These are phyloP conservation scores for Ypsolopha scabrella DNA, from an alignment of 2,888 invertebrate genomes.

Conservation along the genomic window DNA sequence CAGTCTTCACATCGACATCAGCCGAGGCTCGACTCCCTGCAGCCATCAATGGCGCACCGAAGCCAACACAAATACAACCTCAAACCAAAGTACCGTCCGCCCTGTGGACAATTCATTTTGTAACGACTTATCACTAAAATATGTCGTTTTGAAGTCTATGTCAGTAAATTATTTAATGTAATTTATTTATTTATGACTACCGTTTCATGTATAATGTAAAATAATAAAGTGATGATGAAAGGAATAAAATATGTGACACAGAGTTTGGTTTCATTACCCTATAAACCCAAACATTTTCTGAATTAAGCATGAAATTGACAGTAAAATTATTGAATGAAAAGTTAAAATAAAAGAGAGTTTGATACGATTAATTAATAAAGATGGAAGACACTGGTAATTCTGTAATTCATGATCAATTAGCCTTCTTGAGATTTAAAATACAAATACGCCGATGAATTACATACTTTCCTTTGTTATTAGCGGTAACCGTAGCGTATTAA, in stretches of 20 bases:
- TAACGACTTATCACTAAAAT: conserved; percentile 31
- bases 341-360: too few species aligned
- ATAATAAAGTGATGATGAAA: conserved; percentile 57
- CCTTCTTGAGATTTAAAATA: too few species aligned
- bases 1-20: conserved; percentile 9
- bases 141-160: conserved; percentile 54
- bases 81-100: conserved; percentile 61
- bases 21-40: conserved; percentile 8
- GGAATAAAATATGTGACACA: conserved; percentile 43
- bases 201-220: conserved; percentile 52
- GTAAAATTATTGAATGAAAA: too few species aligned
- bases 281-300: too few species aligned
- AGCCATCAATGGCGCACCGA: conserved; percentile 25
- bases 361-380: too few species aligned
- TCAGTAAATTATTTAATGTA: conserved; percentile 66
- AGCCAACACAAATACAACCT: conserved; percentile 43
- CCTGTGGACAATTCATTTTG: conserved; percentile 37
- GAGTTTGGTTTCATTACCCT: conserved; percentile 39
- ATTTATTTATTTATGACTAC: conserved; percentile 66
- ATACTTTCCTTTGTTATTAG: too few species aligned
- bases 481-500: too few species aligned
- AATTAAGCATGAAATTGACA: too few species aligned
- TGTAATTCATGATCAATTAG: too few species aligned
- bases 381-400: too few species aligned
- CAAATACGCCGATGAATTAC: too few species aligned